These are phyloP conservation scores for Albula glossodonta DNA, from an alignment of 2,113 vertebrate genomes.

Conservation along the genomic window DNA sequence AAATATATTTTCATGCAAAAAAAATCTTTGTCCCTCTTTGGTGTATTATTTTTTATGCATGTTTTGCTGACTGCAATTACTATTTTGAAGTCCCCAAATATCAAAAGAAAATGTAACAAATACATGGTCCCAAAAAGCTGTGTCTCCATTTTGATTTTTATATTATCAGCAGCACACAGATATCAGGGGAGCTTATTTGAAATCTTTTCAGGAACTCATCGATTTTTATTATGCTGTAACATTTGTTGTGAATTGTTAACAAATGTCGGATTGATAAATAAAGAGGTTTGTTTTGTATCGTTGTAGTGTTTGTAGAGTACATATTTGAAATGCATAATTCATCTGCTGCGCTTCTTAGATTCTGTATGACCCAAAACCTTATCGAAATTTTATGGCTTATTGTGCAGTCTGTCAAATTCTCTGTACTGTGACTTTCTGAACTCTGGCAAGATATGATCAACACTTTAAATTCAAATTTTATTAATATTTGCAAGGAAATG, in stretches of 20 bases:
- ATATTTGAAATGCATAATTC: constrained; percentile 3
- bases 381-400: background rate
- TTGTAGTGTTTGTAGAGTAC: background rate
- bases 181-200: background rate
- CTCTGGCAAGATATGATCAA: background rate
- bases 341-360: background rate
- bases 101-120: background rate
- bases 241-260: background rate
- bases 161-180: background rate
- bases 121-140: background rate
- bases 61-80: background rate
- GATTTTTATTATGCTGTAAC: background rate
- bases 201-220: background rate
- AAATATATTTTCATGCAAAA: too few relatives aligned
- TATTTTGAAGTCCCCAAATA: background rate
- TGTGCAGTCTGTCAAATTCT: background rate
- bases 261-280: background rate
- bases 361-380: background rate
- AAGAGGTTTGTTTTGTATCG: background rate
- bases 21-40: background rate
- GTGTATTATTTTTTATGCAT: background rate
- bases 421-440: background rate
- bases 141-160: background rate
- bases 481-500: background rate
- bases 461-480: background rate